Conservation (phyloP, 2,797 vertebrate species). For the Anguilla megastoma region DNA sequence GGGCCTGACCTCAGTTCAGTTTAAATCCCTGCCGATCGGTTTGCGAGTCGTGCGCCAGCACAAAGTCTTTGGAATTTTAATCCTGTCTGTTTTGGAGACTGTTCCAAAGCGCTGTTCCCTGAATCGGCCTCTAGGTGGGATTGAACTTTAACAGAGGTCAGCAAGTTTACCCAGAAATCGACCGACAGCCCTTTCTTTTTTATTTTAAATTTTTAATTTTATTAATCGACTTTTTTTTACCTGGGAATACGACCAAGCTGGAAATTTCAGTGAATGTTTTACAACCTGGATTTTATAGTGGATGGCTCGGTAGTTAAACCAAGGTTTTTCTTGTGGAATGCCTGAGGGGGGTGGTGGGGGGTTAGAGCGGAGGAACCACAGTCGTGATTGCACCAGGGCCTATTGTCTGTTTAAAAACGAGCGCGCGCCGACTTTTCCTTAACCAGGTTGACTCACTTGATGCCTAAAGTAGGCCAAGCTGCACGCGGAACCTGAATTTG, state of each 20-base stretch:
- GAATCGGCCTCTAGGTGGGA: slow-evolving; percentile 31
- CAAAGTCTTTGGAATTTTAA: slow-evolving; percentile 64
- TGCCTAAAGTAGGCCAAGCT: slow-evolving; percentile 1
- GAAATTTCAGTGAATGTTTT: slow-evolving; percentile 38
- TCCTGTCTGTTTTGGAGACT: slow-evolving; percentile 64
- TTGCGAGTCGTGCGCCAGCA: slow-evolving; percentile 42
- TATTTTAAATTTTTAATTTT: slow-evolving; percentile 20
- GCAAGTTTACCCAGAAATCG: slow-evolving; percentile 57
- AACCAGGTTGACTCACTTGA: background rate
- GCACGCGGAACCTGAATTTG: background rate
- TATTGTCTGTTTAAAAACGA: background rate
- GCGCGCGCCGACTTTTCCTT: background rate
- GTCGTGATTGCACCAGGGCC: background rate
- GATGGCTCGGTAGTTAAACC: background rate
- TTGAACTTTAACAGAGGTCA: slow-evolving; percentile 40
- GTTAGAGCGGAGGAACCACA: background rate
- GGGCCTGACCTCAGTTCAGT: slow-evolving; percentile 34
- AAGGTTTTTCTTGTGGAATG: background rate
- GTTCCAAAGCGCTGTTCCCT: slow-evolving; percentile 48
- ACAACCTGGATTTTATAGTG: background rate
- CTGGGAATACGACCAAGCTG: background rate
- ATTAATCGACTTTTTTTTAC: background rate
- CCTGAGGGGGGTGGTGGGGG: background rate
- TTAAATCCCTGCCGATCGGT: slow-evolving; percentile 26
- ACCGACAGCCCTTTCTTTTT: slow-evolving; percentile 38